Base-by-base conservation (phyloP, 2,113 vertebrate genomes). In the Trachemys scripta region DNA sequence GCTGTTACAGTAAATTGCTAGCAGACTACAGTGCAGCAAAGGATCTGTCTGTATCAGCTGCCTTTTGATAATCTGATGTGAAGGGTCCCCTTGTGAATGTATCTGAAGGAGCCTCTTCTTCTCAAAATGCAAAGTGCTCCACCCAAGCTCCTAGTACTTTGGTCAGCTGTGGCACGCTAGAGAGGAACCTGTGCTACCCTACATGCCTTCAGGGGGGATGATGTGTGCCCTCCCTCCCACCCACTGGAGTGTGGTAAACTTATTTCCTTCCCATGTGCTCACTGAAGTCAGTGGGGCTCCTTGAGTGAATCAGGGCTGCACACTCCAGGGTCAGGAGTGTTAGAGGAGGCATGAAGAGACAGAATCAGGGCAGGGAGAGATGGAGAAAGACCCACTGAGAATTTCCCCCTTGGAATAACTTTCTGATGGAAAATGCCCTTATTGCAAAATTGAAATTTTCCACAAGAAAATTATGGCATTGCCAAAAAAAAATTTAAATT, bases 241-340 rank as follows among this genome's bases (percentile, higher is more conserved):
- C 1, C 9, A 47, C 1, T 16, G 24, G 12, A 16, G 5, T 1
- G 69, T 87, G 82, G 49, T 2, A 0, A 9, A 7, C 16, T 78
- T 1, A 0, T 11, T 1, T 4, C 47, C 20, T 29, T 45, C 51
- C 1, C 0, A 29, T 86, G 47, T 45, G 31, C 27, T 49, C 45
- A 4, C 86, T 91, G 19, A 19, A 53, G 19, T 51, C 79, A 53
- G 17, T 7, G 29, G 25, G 5, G 0, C 82, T 85, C 57, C 87
- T 53, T 12, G 38, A 8, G 2, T 24, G 1, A n/a, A 0, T 3
- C 14, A 14, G 45, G 53, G 22, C 31, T 1, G 0, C 6, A 53
- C 0, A 1, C 42, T 31, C 2, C 9, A 54, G 45, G 69, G 1
- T 9, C 6, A 78, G 38, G 72, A 45, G 42, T 45, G 38, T 76